Conservation (phyloP, 2,113 vertebrate genomes). For the Poeciliopsis prolifica region DNA sequence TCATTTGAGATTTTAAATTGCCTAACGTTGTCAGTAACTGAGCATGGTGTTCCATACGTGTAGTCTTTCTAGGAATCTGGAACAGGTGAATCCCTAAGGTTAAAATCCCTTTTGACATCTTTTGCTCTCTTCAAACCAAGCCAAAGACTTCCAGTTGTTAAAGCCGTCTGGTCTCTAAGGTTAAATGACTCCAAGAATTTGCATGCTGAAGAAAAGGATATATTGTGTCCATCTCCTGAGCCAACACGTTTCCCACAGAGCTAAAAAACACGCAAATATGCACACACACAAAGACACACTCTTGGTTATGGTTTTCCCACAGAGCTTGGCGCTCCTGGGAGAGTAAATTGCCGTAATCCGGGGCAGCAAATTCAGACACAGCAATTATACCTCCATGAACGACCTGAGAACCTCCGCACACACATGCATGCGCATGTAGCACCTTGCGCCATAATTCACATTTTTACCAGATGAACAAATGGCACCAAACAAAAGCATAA, state of each 20-base stretch:
- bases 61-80: not conserved
- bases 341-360: slow-evolving; percentile 80
- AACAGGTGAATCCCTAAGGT: not conserved
- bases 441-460: slow-evolving; percentile 15
- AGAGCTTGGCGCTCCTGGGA: slow-evolving; percentile 73
- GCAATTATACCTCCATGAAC: slow-evolving; percentile 71
- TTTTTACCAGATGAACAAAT: not conserved
- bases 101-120: not conserved
- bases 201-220: slow-evolving; percentile 61
- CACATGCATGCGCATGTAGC: not conserved
- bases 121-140: slow-evolving; percentile 7
- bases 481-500: not conserved
- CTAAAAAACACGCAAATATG: slow-evolving; percentile 57
- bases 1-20: not conserved
- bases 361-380: slow-evolving; percentile 73
- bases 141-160: slow-evolving; percentile 18
- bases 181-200: slow-evolving; percentile 57
- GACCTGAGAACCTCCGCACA: slow-evolving; percentile 65
- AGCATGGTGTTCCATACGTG: not conserved
- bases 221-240: slow-evolving; percentile 63
- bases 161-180: slow-evolving; percentile 45
- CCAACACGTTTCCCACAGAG: slow-evolving; percentile 69
- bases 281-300: slow-evolving; percentile 46
- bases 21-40: not conserved
- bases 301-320: slow-evolving; percentile 73